A percentile compares a stretch with the other conserved stretches of the same genome.
phyloP scores from a whole-genome alignment of 1,140 invertebrate species.

The Drosophila truncata region DNA sequence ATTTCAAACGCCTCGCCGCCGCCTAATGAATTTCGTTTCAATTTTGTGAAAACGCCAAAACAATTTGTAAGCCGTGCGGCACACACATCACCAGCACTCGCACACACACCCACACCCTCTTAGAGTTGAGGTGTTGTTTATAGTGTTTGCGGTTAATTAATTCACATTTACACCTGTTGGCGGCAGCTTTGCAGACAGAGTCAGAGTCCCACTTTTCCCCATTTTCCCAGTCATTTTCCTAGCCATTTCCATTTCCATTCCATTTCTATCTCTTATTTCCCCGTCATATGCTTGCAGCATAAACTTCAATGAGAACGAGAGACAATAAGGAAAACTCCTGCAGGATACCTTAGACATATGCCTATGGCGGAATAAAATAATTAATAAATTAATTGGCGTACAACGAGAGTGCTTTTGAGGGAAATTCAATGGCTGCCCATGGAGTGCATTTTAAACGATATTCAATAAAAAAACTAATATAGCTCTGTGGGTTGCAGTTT shows the following conservation, averaged over 20 bases:
- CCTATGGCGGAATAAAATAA: constrained; percentile 4
- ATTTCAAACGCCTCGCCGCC: constrained; percentile 9
- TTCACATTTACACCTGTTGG: constrained; percentile 84
- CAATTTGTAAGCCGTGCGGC: constrained; percentile 67
- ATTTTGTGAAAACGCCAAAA: constrained; percentile 70
- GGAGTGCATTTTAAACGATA: background rate
- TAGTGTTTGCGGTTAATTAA: constrained; percentile 85
- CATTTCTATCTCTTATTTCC: constrained; percentile 54
- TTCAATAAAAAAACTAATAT: no score
- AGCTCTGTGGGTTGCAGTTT: no score
- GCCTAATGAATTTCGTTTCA: constrained; percentile 79
- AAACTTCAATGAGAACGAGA: constrained; percentile 43
- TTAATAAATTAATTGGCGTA: constrained; percentile 3
- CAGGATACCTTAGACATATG: constrained; percentile 12
- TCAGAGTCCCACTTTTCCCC: constrained; percentile 29
- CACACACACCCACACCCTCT: constrained; percentile 16
- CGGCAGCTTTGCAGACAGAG: constrained; percentile 57
- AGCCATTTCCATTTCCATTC: constrained; percentile 37
- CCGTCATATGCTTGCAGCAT: constrained; percentile 70
- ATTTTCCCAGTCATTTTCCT: constrained; percentile 43
- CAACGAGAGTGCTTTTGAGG: background rate
- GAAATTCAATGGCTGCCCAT: background rate
- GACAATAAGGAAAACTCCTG: constrained; percentile 20
- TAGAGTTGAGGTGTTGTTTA: constrained; percentile 71
- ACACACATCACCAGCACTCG: constrained; percentile 23